Evolutionary conservation across 1,140 invertebrate species (phyloP), one percentile per base, ranked within the genome.

Genomic region (Belonocnema kinseyi): DNA sequence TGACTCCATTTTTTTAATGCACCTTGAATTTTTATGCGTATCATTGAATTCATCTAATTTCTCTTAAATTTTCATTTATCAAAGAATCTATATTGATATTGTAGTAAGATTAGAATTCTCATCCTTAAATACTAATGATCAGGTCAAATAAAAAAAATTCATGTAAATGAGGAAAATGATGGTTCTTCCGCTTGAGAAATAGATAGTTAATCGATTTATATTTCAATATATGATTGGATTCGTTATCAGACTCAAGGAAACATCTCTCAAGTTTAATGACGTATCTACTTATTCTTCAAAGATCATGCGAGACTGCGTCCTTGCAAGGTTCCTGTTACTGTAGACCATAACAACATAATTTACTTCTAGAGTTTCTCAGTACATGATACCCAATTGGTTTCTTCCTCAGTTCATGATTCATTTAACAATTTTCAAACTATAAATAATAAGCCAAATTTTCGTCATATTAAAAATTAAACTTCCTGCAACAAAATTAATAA

Each of bases 311-410:
- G 61, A 66, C 33, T 52, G 75, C 61, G 79, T 79, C 78, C 79
- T 79, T 81, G 77, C 74, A 74, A 81, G 76, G 78, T 81, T 79
- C 75, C 77, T 77, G 76, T 81, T 81, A 75, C 80, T 74, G 6
- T 66, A 40, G 26, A 66, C 40, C 61, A 66, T 66, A 54, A 76
- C 74, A 77, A 80, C 74, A 78, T 80, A 80, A 78, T 81, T 81
- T 74, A 66, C 61, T 66, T 40, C 26, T 40, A 40, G 61, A 26
- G 3, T 66, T 66, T 66, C 16, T 66, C 26, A 66, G 61, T 13
- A 40, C 40, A 16, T 66, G 33, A 33, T 66, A 33, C 33, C 26
- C 33, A 66, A 66, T 66, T 66, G 61, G 61, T 66, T 66, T 66
- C 61, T 40, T 66, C 61, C 61, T 66, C n/a, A 33, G 40, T n/a